Percentiles rank a stretch among this genome's conserved stretches.
Evolutionary conservation across 2,113 vertebrate species (phyloP).

Genomic region (Rynchops niger): DNA sequence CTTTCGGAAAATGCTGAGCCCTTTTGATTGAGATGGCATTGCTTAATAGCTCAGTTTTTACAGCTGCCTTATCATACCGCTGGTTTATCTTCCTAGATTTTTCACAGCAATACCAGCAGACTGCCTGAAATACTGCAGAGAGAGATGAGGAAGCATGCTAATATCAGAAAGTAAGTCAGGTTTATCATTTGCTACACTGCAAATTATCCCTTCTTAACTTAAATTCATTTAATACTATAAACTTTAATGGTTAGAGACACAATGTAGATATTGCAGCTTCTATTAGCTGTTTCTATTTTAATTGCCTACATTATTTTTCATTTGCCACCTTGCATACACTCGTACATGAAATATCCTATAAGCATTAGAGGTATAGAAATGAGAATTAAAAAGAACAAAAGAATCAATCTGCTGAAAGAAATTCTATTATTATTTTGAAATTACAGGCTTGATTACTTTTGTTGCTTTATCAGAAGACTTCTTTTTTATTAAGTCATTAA

Average conservation of each 20-base stretch:
- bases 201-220: neutral
- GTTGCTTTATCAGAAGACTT: slow-evolving; percentile 47
- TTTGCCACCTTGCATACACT: neutral
- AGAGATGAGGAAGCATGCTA: neutral
- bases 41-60: neutral
- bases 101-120: neutral
- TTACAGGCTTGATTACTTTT: slow-evolving; percentile 66
- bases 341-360: neutral
- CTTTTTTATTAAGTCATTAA: slow-evolving; percentile 40
- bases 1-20: neutral
- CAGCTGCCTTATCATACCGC: neutral
- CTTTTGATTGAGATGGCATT: neutral
- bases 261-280: neutral
- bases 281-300: neutral
- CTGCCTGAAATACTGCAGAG: neutral
- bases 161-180: neutral
- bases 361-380: slow-evolving; percentile 47
- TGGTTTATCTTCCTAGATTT: neutral
- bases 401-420: slow-evolving; percentile 52
- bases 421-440: slow-evolving; percentile 57
- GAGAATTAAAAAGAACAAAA: slow-evolving; percentile 62
- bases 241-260: neutral
- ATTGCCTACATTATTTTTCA: neutral
- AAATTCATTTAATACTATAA: neutral
- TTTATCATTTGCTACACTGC: neutral